Percentiles rank a stretch among this genome's conserved stretches.
phyloP scores from a whole-genome alignment of 2,797 vertebrate species.

The Sebastes matsubarae region DNA sequence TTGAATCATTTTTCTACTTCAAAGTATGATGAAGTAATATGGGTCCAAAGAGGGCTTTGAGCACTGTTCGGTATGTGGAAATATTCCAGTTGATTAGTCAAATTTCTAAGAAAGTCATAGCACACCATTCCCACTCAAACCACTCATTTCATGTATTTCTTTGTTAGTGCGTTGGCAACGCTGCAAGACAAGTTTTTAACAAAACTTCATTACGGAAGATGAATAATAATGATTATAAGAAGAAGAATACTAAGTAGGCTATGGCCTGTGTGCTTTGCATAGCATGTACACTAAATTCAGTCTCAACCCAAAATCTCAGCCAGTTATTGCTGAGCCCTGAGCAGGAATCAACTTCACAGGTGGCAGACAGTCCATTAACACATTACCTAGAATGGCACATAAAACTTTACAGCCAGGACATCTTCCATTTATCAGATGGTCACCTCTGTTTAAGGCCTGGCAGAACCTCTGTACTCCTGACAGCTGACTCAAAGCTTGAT shows the following conservation, averaged over 20 bases:
- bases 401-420: constrained; percentile 53
- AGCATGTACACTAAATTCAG: not conserved
- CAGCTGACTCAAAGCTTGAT: constrained; percentile 16
- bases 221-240: not conserved
- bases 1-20: not conserved
- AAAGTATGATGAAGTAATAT: not conserved
- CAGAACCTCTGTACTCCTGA: constrained; percentile 17
- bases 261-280: not conserved
- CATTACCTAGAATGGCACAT: constrained; percentile 56
- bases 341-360: constrained; percentile 20
- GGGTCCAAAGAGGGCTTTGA: not conserved
- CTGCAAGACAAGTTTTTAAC: not conserved
- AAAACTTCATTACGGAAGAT: not conserved
- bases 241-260: not conserved
- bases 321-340: constrained; percentile 14
- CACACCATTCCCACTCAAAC: not conserved
- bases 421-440: constrained; percentile 55
- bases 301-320: constrained; percentile 1
- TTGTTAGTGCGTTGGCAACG: not conserved
- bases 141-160: not conserved
- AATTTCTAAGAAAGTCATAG: not conserved
- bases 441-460: constrained; percentile 42
- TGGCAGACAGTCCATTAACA: constrained; percentile 60
- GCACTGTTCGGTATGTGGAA: not conserved
- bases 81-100: not conserved